Conservation (phyloP, 2,113 vertebrate genomes). For the Pterocles burchelli region DNA sequence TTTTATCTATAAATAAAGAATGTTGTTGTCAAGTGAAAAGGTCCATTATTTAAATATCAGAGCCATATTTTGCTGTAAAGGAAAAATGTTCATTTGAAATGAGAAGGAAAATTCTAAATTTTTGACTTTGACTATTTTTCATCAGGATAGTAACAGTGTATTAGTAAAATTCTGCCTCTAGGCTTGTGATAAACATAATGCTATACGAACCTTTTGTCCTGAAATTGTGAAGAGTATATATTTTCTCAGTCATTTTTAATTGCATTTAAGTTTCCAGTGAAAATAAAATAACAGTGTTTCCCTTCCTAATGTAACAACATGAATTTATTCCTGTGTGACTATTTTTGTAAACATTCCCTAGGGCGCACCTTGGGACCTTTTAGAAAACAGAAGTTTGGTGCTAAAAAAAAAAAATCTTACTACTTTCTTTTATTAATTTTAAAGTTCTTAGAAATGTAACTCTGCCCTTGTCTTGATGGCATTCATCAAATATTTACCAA, state of each 20-base stretch:
- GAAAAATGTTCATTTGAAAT: background rate
- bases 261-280: background rate
- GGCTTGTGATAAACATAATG: background rate
- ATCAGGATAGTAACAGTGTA: background rate
- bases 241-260: background rate
- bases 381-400: background rate
- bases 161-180: background rate
- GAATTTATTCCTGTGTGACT: background rate
- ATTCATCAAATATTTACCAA: constrained; percentile 62
- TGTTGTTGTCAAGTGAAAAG: background rate
- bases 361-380: background rate
- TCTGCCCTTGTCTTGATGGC: constrained; percentile 22
- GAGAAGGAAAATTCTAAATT: background rate
- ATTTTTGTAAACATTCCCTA: background rate
- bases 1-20: background rate
- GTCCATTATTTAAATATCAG: background rate
- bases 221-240: background rate
- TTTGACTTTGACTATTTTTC: background rate
- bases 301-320: background rate
- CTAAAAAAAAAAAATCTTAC: background rate
- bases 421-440: background rate
- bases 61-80: background rate
- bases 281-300: background rate
- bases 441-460: background rate
- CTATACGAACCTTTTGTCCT: background rate